Evolutionary conservation across 2,888 invertebrate genomes (phyloP).

Genomic region (Cantharis flavilabris): DNA sequence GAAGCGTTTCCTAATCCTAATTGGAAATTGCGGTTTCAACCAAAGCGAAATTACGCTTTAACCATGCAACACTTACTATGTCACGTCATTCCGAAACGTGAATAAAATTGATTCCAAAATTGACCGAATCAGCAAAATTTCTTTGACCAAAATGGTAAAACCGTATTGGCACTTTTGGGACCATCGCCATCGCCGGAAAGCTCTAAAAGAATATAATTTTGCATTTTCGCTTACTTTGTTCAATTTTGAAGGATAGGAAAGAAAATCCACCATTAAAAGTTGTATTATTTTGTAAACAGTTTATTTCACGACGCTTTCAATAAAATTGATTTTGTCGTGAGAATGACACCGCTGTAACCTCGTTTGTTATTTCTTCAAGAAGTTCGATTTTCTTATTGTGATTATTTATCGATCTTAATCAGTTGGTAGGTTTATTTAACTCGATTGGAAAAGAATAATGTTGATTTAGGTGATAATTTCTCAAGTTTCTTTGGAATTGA

Average conservation of each 20-base stretch:
- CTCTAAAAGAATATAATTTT: too few relatives aligned
- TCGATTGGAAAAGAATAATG: constrained; percentile 13
- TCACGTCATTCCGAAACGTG: constrained; percentile 1
- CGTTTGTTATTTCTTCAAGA: background rate
- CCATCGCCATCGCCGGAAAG: too few relatives aligned
- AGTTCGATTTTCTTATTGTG: background rate
- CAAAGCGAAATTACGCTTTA: constrained; percentile 4
- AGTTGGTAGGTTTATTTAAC: background rate
- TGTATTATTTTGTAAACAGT: background rate
- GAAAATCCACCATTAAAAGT: background rate
- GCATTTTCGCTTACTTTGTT: background rate
- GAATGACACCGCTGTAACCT: background rate
- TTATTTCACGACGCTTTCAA: background rate
- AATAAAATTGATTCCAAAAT: constrained; percentile 9
- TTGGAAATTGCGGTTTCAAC: constrained; percentile 16
- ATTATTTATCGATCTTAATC: constrained; percentile 4
- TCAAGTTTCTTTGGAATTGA: constrained; percentile 1
- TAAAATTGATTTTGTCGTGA: background rate
- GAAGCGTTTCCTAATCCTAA: constrained; percentile 18
- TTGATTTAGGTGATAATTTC: constrained; percentile 8
- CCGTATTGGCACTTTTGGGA: too few relatives aligned
- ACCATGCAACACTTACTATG: constrained; percentile 10
- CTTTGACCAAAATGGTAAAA: too few relatives aligned
- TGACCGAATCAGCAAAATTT: background rate
- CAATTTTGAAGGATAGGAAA: background rate